phyloP scores from a whole-genome alignment of 1,140 invertebrate genomes.

The Ruditapes philippinarum region DNA sequence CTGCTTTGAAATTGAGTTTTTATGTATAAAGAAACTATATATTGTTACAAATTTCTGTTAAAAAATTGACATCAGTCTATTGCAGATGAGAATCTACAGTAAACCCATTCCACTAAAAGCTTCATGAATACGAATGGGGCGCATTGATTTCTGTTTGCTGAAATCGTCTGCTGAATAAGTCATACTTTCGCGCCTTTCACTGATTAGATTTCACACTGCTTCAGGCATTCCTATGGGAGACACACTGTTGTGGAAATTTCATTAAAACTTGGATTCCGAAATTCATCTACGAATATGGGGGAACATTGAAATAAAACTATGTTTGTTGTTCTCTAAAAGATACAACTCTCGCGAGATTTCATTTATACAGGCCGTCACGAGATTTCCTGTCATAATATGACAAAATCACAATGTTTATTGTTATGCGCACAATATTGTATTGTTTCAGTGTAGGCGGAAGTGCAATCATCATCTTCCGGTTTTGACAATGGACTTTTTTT shows the following conservation, averaged over 20 bases:
- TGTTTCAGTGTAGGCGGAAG: too few relatives aligned
- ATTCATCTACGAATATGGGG: conserved; percentile 23
- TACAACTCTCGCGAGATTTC: background rate
- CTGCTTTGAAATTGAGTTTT: too few relatives aligned
- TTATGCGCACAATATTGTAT: too few relatives aligned
- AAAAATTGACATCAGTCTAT: too few relatives aligned
- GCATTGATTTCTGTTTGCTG: conserved; percentile 58
- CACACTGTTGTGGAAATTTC: conserved; percentile 35
- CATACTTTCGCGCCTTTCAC: conserved; percentile 50
- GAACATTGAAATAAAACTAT: background rate
- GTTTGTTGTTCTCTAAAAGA: background rate
- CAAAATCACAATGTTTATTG: too few relatives aligned
- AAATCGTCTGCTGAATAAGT: conserved; percentile 58
- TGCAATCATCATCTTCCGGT: too few relatives aligned
- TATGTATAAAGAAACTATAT: too few relatives aligned
- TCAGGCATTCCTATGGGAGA: conserved; percentile 51
- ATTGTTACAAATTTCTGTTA: too few relatives aligned
- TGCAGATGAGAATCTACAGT: conserved; percentile 48
- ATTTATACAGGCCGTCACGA: too few relatives aligned
- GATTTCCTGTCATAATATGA: too few relatives aligned
- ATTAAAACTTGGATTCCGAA: conserved; percentile 22
- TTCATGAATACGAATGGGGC: conserved; percentile 56
- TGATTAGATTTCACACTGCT: conserved; percentile 58
- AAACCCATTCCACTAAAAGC: conserved; percentile 57
- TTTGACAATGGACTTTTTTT: too few relatives aligned